A percentile compares a stretch with the other conserved stretches of the same genome.
These are phyloP conservation scores for Lamellibrachia columna DNA, from an alignment of 2,888 invertebrate genomes.

Conservation along the genomic window DNA sequence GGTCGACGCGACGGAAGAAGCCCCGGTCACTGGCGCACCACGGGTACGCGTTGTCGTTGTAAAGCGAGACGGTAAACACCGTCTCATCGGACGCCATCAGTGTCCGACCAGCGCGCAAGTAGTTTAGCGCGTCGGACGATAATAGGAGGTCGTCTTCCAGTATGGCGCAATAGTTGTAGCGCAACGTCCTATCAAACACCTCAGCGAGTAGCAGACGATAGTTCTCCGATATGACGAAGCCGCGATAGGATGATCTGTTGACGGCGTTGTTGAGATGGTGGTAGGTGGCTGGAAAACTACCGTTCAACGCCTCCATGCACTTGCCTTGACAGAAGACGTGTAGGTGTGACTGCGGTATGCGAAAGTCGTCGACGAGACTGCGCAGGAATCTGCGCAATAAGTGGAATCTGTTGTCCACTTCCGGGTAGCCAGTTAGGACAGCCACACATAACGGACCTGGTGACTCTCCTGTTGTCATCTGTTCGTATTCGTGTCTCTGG, in stretches of 20 bases:
- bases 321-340: neutral
- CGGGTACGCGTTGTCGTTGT: slow-evolving; percentile 23
- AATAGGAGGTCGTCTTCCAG: slow-evolving; percentile 23
- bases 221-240: neutral
- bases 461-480: neutral
- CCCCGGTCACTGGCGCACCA: neutral
- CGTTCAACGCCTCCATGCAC: neutral
- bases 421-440: neutral
- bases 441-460: neutral
- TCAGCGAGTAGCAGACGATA: neutral
- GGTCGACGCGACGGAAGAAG: slow-evolving; percentile 6
- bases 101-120: neutral
- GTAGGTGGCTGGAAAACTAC: neutral
- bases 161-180: slow-evolving; percentile 16
- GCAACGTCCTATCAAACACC: neutral
- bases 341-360: neutral
- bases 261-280: neutral
- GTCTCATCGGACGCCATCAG: neutral
- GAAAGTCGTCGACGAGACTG: neutral
- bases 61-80: slow-evolving; percentile 20
- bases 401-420: neutral
- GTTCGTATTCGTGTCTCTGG: neutral
- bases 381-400: neutral
- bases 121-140: slow-evolving; percentile 19
- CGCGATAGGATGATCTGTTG: neutral